A percentile compares a stretch with the other conserved stretches of the same genome.
Conservation (phyloP, 35 echinoderm and acorn worm genomes). For the Ophiothrix spiculata region DNA sequence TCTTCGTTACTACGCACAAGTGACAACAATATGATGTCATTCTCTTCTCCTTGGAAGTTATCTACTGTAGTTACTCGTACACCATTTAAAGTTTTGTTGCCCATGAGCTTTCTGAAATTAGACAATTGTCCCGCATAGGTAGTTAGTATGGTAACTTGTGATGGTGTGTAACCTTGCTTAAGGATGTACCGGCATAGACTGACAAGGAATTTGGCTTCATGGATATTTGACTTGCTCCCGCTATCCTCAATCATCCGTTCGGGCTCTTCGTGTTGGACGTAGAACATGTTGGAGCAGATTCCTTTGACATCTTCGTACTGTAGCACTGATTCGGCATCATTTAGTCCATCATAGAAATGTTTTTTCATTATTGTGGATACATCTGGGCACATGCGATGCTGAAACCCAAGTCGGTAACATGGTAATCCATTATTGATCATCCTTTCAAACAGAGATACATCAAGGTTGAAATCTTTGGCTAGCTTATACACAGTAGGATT, state of each 20-base stretch:
- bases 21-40: conserved; percentile 95
- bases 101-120: conserved; percentile 52
- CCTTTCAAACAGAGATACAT: conserved; percentile 76
- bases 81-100: conserved; percentile 46
- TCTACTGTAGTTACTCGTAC: conserved; percentile 73
- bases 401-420: conserved; percentile 29
- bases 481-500: conserved; percentile 69
- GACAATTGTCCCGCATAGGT: conserved; percentile 83
- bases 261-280: conserved; percentile 47
- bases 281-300: conserved; percentile 54
- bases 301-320: conserved; percentile 44
- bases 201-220: conserved; percentile 73
- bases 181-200: conserved; percentile 73
- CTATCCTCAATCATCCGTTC: conserved; percentile 55
- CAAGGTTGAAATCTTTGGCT: conserved; percentile 53
- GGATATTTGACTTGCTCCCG: conserved; percentile 56
- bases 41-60: conserved; percentile 94
- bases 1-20: conserved; percentile 81
- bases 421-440: conserved; percentile 65
- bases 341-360: conserved; percentile 53
- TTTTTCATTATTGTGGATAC: conserved; percentile 62
- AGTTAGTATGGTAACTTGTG: conserved; percentile 83
- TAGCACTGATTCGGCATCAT: conserved; percentile 47
- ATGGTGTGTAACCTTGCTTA: conserved; percentile 68
- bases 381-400: conserved; percentile 82